These are phyloP conservation scores for Cinara cedri DNA, from an alignment of 2,888 invertebrate genomes.

Conservation along the genomic window DNA sequence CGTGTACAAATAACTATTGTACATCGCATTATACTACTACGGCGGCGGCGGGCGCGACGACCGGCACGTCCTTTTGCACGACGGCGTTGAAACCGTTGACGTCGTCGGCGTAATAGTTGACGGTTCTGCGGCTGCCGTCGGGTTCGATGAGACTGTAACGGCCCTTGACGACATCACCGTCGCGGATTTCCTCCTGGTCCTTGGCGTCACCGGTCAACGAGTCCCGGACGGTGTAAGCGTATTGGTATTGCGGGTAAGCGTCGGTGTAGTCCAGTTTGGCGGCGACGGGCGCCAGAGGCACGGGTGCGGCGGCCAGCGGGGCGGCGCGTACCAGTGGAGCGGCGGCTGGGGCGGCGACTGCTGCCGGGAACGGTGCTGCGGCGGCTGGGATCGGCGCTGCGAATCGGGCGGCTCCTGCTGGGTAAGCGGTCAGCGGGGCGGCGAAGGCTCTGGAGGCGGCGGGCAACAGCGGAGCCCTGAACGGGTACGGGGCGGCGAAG, in stretches of 20 bases:
- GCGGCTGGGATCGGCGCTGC: slow-evolving; percentile 54
- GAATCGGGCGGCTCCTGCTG: slow-evolving; percentile 50
- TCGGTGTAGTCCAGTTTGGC: slow-evolving; percentile 59
- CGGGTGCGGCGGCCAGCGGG: slow-evolving; percentile 2
- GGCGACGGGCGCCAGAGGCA: slow-evolving; percentile 45
- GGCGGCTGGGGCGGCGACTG: slow-evolving; percentile 31
- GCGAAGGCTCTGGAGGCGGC: slow-evolving; percentile 57
- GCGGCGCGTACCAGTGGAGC: slow-evolving; percentile 1
- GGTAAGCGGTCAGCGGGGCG: slow-evolving; percentile 12
- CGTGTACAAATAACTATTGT: neutral
- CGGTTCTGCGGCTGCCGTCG: slow-evolving; percentile 61
- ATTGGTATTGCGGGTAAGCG: slow-evolving; percentile 60
- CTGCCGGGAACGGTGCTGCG: slow-evolving; percentile 45
- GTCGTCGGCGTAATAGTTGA: slow-evolving; percentile 63
- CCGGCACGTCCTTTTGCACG: slow-evolving; percentile 61
- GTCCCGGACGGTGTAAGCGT: slow-evolving; percentile 60
- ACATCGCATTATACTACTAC: neutral
- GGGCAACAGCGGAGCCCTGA: slow-evolving; percentile 57
- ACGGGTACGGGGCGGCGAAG: slow-evolving; percentile 16
- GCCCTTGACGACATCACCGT: slow-evolving; percentile 62
- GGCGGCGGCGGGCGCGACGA: slow-evolving; percentile 58
- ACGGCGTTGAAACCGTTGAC: slow-evolving; percentile 63
- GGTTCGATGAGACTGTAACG: slow-evolving; percentile 61
- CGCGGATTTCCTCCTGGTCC: slow-evolving; percentile 61
- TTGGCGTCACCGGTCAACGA: slow-evolving; percentile 62